Conservation (phyloP, 2,888 invertebrate species). For the Synanthedon tipuliformis region DNA sequence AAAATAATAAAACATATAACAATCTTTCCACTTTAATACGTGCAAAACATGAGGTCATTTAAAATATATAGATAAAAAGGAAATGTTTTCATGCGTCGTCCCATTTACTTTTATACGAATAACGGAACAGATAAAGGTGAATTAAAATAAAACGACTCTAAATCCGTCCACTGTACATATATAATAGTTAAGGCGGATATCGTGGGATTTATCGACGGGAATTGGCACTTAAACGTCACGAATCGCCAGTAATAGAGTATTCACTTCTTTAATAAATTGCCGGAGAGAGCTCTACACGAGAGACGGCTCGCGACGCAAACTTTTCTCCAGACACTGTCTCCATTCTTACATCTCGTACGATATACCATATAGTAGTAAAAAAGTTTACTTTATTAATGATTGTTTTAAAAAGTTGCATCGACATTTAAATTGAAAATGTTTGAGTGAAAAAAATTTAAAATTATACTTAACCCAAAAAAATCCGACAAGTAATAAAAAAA, state of each 20-base stretch:
- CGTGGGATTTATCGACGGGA: constrained; percentile 25
- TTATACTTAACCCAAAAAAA: too few species aligned
- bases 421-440: too few species aligned
- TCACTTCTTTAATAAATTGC: constrained; percentile 63
- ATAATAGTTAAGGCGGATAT: constrained; percentile 5
- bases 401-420: too few species aligned
- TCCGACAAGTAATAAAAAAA: too few species aligned
- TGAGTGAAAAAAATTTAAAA: too few species aligned
- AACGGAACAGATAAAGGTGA: background rate
- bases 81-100: too few species aligned
- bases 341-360: constrained; percentile 13
- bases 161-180: background rate
- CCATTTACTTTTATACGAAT: background rate
- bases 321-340: constrained; percentile 15
- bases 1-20: too few species aligned
- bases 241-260: constrained; percentile 52
- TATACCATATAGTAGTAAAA: too few species aligned
- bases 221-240: constrained; percentile 52
- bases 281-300: constrained; percentile 18
- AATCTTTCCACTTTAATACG: too few species aligned
- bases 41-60: too few species aligned
- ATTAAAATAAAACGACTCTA: background rate
- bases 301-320: constrained; percentile 3
- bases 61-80: too few species aligned
- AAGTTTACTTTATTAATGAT: too few species aligned